Base-by-base conservation (phyloP, 2,888 invertebrate species). In the Axea sp. region DNA sequence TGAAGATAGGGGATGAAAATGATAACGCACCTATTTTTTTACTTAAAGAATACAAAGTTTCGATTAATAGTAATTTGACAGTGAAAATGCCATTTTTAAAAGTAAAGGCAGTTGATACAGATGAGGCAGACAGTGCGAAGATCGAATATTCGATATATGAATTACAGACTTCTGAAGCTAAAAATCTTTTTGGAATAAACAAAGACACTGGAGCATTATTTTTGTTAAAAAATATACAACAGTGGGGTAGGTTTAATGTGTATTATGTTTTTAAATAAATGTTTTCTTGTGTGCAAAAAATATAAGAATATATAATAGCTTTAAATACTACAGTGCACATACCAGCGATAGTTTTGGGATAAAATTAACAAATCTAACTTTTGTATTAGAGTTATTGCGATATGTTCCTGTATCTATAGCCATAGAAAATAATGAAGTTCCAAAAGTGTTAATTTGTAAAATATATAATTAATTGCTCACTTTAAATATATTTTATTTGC, bases 1-100 rank as follows among this genome's bases (percentile, higher is more conserved):
- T 98, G 30, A 92, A 92, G 85, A 93, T 98, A 41, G 89, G 90
- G 12, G 97, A 97, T 88, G 91, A 92, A 75, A 96, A 96, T 88
- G 96, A 97, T 86, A 93, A 95, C 87, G 89, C 92, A 47, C 97
- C 97, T 0, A 88, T 88, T 59, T 96, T 96, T 87, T 89, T 92
- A 73, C 89, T 94, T 65, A 91, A 91, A 76, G 93, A 95, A 87
- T 96, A 96, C 87, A 93, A 93, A 87, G 92, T 93, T 22, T 92
- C 92, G 62, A 92, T 94, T 75, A 91, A 91, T 77, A 89, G 90
- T 30, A 92, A 92, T 81, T 86, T 90, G 35, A 89, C 90, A 8
- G 78, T 90, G 1, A 91, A 91, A 72, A 88, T 90, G 19, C 88
- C 90, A 1, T 91, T 94, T 81, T 84, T 92, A 39, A 91, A 90